Percentiles rank a stretch among this genome's conserved stretches.
These are phyloP conservation scores for Dilophus febrilis DNA, from an alignment of 2,888 invertebrate species.

Conservation along the genomic window DNA sequence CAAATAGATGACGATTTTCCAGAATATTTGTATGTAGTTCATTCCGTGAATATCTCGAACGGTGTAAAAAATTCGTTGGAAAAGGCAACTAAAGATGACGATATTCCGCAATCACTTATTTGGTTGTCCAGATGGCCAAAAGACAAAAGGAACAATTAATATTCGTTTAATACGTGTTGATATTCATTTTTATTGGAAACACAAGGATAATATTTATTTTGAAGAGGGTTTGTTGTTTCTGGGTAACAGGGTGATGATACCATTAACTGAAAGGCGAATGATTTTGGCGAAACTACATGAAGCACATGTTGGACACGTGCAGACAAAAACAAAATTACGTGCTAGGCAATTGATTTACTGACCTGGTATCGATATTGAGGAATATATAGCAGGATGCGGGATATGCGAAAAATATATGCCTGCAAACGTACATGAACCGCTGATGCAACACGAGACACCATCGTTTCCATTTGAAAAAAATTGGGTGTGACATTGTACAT, in stretches of 20 bases:
- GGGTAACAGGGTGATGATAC: conserved; percentile 10
- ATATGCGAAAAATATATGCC: conserved; percentile 4
- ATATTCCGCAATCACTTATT: no score
- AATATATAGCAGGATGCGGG: conserved; percentile 8
- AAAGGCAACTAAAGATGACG: not conserved
- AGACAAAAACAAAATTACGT: conserved; percentile 10
- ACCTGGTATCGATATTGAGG: conserved; percentile 14
- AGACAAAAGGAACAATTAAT: not conserved
- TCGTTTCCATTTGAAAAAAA: not conserved
- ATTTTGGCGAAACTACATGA: conserved; percentile 7
- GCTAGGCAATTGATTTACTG: conserved; percentile 14
- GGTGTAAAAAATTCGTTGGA: not conserved
- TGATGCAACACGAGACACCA: not conserved
- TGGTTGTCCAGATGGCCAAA: not conserved
- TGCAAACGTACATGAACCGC: not conserved
- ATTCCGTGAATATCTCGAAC: conserved; percentile 2
- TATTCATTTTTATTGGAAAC: conserved; percentile 8
- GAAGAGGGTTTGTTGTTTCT: conserved; percentile 10
- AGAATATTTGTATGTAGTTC: conserved; percentile 4
- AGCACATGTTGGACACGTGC: conserved; percentile 13
- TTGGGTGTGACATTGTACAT: not conserved
- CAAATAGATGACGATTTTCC: conserved; percentile 5
- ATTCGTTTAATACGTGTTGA: conserved; percentile 9
- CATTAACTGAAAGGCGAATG: conserved; percentile 7
- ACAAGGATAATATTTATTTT: conserved; percentile 9